These are phyloP conservation scores for Nomada hirtipes DNA, from an alignment of 2,888 invertebrate genomes.

Conservation along the genomic window DNA sequence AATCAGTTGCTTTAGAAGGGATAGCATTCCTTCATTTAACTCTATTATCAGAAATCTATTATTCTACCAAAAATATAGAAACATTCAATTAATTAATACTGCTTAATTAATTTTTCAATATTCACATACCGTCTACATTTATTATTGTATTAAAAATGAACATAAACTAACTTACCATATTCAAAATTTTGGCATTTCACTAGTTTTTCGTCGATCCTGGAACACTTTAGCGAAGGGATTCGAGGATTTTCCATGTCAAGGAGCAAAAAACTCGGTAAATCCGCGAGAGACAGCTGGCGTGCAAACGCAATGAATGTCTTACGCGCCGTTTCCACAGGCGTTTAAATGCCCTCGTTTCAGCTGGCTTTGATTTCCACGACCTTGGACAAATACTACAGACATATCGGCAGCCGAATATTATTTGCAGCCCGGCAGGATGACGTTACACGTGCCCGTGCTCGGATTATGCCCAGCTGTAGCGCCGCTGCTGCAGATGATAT, in stretches of 20 bases:
- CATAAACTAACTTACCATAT: no score
- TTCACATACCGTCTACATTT: no score
- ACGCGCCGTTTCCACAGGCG: constrained; percentile 41
- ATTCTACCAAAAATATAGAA: no score
- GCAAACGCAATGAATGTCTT: constrained; percentile 52
- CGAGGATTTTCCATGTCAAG: neutral
- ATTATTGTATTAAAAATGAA: no score
- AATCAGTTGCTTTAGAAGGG: no score
- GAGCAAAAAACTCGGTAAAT: neutral
- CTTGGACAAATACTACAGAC: constrained; percentile 58
- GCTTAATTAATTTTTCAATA: no score
- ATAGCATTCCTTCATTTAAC: no score
- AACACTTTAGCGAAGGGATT: neutral
- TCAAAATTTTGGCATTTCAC: neutral
- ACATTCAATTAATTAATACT: no score
- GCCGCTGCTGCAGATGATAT: constrained; percentile 41
- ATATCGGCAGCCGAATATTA: constrained; percentile 65
- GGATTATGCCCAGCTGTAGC: constrained; percentile 33
- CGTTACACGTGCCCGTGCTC: constrained; percentile 28
- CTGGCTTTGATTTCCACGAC: constrained; percentile 60
- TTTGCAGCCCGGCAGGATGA: constrained; percentile 48
- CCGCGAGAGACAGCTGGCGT: constrained; percentile 1
- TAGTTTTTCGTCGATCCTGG: neutral
- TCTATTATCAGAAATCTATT: no score
- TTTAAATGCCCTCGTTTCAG: constrained; percentile 20